Percentiles rank a stretch among this genome's conserved stretches.
Evolutionary conservation across 2,797 vertebrate genomes (phyloP).

Genomic region (Xiphophorus birchmanni): DNA sequence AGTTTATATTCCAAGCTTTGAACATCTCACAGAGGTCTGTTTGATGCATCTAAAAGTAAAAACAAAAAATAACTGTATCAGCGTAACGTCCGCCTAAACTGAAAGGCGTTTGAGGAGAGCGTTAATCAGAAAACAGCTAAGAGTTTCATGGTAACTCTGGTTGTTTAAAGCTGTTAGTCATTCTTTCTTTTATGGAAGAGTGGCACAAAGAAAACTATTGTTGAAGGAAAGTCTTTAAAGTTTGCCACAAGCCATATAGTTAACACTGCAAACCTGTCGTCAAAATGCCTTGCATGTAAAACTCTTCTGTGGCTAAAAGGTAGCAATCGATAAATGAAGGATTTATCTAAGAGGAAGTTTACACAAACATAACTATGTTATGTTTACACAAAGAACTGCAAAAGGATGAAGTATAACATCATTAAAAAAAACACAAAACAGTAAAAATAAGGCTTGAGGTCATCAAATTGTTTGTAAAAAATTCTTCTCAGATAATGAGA

Average conservation of each 20-base stretch:
- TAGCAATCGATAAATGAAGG: neutral
- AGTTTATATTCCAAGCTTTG: too few relatives aligned
- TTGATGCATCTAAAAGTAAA: neutral
- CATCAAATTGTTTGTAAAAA: too few relatives aligned
- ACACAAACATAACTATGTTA: too few relatives aligned
- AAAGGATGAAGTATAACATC: neutral
- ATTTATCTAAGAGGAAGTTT: neutral
- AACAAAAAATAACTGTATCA: neutral
- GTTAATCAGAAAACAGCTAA: neutral
- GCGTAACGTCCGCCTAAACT: neutral
- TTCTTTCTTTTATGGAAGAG: neutral
- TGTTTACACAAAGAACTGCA: neutral
- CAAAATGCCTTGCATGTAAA: neutral
- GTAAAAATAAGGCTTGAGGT: too few relatives aligned
- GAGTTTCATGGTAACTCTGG: too few relatives aligned
- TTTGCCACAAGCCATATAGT: neutral
- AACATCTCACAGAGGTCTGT: too few relatives aligned
- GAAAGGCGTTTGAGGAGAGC: neutral
- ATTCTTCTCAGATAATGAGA: too few relatives aligned
- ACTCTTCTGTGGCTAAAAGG: neutral
- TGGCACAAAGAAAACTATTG: neutral
- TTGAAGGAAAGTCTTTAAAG: neutral
- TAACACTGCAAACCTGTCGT: neutral
- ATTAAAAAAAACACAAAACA: neutral
- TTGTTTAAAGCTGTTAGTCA: neutral